Percentiles rank a stretch among this genome's conserved stretches.
phyloP scores from a whole-genome alignment of 2,888 invertebrate genomes.

The Phaonia tiefii region DNA sequence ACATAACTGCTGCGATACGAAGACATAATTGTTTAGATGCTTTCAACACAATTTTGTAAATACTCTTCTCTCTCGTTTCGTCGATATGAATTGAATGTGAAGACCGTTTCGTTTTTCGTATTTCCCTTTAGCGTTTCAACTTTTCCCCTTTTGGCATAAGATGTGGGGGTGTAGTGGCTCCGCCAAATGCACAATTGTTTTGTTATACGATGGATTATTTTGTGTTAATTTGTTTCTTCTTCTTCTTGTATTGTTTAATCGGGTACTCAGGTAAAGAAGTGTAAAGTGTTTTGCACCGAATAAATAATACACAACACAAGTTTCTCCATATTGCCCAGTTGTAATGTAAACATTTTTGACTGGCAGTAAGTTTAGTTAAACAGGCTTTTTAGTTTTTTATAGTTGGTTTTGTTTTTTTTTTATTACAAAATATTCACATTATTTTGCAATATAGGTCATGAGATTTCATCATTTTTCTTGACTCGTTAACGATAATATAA shows the following conservation, averaged over 20 bases:
- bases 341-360: background rate
- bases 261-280: constrained; percentile 8
- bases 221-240: background rate
- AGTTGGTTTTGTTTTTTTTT: constrained; percentile 40
- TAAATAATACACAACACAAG: background rate
- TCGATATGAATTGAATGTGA: background rate
- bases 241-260: background rate
- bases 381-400: constrained; percentile 39
- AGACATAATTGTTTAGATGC: constrained; percentile 71
- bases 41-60: constrained; percentile 30
- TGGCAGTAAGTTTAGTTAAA: constrained; percentile 18
- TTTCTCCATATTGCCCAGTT: background rate
- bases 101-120: constrained; percentile 12
- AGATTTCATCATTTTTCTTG: constrained; percentile 42
- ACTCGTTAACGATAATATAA: constrained; percentile 27
- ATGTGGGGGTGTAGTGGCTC: background rate
- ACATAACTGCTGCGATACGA: constrained; percentile 80
- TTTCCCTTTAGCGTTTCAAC: constrained; percentile 31
- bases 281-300: too few relatives aligned
- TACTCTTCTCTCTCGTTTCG: constrained; percentile 18
- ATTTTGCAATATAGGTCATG: constrained; percentile 61
- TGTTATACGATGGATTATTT: too few relatives aligned
- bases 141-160: constrained; percentile 26
- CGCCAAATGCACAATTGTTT: constrained; percentile 10
- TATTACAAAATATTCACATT: constrained; percentile 36